Evolutionary conservation across 2,797 vertebrate species (phyloP).

Genomic region (Kryptolebias ocellatus): DNA sequence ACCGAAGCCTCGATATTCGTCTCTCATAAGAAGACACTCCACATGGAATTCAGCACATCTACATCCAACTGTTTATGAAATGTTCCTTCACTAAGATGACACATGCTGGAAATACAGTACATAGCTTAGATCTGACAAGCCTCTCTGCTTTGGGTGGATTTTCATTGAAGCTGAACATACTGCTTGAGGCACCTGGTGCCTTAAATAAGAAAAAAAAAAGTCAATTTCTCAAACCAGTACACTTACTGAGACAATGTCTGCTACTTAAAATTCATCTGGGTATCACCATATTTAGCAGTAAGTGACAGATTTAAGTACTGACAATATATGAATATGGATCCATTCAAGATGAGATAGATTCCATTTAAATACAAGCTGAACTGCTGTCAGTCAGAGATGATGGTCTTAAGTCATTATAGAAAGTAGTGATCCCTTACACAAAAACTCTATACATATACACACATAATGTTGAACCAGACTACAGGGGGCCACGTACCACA

Average conservation of each 20-base stretch:
- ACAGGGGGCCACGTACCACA: constrained; percentile 30
- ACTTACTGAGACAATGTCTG: constrained; percentile 27
- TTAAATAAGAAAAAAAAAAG: constrained; percentile 36
- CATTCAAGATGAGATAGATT: constrained; percentile 23
- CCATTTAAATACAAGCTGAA: constrained; percentile 51
- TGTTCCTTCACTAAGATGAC: constrained; percentile 26
- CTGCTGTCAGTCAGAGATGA: constrained; percentile 55
- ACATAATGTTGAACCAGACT: constrained; percentile 30
- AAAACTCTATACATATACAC: constrained; percentile 2
- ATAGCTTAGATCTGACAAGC: constrained; percentile 44
- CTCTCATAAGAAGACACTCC: constrained; percentile 36
- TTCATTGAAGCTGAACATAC: constrained; percentile 47
- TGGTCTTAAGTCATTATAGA: constrained; percentile 27
- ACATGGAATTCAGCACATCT: constrained; percentile 18
- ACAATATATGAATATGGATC: constrained; percentile 5
- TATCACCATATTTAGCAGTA: constrained; percentile 31
- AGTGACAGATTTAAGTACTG: background rate
- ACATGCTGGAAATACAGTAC: constrained; percentile 35
- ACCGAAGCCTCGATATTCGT: constrained; percentile 46
- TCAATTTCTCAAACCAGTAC: constrained; percentile 4
- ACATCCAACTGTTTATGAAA: constrained; percentile 32
- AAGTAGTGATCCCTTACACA: constrained; percentile 40
- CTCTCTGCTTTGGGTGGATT: constrained; percentile 43
- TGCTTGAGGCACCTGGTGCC: constrained; percentile 36
- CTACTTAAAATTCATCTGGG: constrained; percentile 22